A percentile compares a stretch with the other conserved stretches of the same genome.
These are phyloP conservation scores for Nemoura dubitans DNA, from an alignment of 2,888 invertebrate species.

Conservation along the genomic window DNA sequence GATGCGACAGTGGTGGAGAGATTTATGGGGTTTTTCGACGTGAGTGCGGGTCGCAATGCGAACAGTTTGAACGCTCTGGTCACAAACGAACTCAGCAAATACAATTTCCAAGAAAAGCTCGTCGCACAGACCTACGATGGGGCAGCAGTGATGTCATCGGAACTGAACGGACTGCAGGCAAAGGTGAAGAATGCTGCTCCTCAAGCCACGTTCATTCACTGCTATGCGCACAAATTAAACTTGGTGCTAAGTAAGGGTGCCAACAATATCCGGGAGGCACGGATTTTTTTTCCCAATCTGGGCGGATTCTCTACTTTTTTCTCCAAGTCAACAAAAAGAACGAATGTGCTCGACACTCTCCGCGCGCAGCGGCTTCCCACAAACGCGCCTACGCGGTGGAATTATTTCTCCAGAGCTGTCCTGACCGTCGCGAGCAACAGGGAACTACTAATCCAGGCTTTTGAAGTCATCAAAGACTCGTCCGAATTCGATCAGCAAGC, in stretches of 20 bases:
- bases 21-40: slow-evolving; percentile 40
- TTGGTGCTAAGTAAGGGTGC: slow-evolving; percentile 50
- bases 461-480: not conserved
- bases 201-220: slow-evolving; percentile 47
- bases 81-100: not conserved
- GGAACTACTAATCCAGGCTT: not conserved
- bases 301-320: slow-evolving; percentile 42
- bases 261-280: slow-evolving; percentile 39
- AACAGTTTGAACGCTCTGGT: slow-evolving; percentile 22
- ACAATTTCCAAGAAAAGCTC: slow-evolving; percentile 43
- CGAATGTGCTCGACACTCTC: slow-evolving; percentile 36
- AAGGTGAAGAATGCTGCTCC: slow-evolving; percentile 39
- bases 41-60: slow-evolving; percentile 28
- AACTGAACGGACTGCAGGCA: slow-evolving; percentile 45
- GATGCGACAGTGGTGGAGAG: slow-evolving; percentile 31
- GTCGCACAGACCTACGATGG: slow-evolving; percentile 48
- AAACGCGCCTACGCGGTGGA: slow-evolving; percentile 38
- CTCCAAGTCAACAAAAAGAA: slow-evolving; percentile 33
- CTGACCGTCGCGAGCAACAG: not conserved
- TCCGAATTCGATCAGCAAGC: not conserved
- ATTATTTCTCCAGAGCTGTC: slow-evolving; percentile 33
- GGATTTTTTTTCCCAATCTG: slow-evolving; percentile 52
- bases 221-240: slow-evolving; percentile 51
- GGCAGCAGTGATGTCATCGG: slow-evolving; percentile 46
- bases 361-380: slow-evolving; percentile 28